Evolutionary conservation across 2,888 invertebrate genomes (phyloP).

Genomic region (Trisateles emortualis): DNA sequence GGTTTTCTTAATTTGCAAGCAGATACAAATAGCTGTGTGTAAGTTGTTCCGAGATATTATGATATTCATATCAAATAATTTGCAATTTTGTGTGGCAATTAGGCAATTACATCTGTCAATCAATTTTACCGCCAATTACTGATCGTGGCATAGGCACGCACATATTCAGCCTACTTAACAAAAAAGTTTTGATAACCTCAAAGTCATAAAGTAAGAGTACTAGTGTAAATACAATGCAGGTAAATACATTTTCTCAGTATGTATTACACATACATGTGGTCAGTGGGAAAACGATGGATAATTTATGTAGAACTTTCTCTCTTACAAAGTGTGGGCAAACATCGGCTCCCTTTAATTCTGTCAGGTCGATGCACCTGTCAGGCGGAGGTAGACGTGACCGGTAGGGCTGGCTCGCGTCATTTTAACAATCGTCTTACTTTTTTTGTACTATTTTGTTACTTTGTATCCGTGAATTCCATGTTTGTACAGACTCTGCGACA

Average conservation of each 20-base stretch:
- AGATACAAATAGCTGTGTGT: too few species aligned
- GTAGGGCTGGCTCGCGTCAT: slow-evolving; percentile 22
- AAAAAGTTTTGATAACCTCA: slow-evolving; percentile 4
- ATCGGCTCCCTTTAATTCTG: slow-evolving; percentile 39
- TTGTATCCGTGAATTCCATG: not conserved
- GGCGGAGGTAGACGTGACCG: not conserved
- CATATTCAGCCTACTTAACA: slow-evolving; percentile 17
- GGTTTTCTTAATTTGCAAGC: too few species aligned
- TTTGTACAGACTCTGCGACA: too few species aligned
- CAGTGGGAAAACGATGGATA: slow-evolving; percentile 8
- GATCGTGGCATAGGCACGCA: slow-evolving; percentile 15
- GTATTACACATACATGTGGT: slow-evolving; percentile 2
- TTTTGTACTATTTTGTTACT: not conserved
- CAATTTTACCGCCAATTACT: slow-evolving; percentile 8
- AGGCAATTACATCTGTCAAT: slow-evolving; percentile 11
- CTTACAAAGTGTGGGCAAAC: slow-evolving; percentile 34
- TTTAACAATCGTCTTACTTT: not conserved
- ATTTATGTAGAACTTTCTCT: slow-evolving; percentile 47
- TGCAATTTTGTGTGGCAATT: slow-evolving; percentile 8
- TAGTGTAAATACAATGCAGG: not conserved
- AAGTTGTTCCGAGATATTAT: too few species aligned
- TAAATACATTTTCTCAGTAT: not conserved
- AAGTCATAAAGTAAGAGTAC: not conserved
- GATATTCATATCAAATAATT: not conserved
- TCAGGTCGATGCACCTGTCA: slow-evolving; percentile 40